Evolutionary conservation across 2,888 invertebrate genomes (phyloP).

Genomic region (Campoplex capitator): DNA sequence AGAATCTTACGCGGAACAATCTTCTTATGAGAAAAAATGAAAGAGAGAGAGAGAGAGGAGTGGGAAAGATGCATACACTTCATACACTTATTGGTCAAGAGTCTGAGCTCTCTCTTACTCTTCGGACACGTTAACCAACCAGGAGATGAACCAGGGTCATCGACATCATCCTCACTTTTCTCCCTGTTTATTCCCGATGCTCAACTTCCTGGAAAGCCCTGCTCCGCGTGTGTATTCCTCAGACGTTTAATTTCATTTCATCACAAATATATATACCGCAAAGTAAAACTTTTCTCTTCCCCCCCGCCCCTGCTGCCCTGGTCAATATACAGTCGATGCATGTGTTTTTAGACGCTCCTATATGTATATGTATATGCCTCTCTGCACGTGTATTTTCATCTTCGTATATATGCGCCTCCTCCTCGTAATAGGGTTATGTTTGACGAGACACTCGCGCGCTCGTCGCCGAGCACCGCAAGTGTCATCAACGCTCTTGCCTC

Average conservation of each 20-base stretch:
- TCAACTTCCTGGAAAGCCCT: conserved; percentile 76
- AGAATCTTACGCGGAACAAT: conserved; percentile 16
- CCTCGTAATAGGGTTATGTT: conserved; percentile 53
- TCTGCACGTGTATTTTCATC: not conserved
- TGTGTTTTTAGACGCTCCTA: no score
- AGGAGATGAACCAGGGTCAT: conserved; percentile 73
- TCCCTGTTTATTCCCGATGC: conserved; percentile 6
- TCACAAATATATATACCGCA: conserved; percentile 56
- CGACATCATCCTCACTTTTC: conserved; percentile 73
- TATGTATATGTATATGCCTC: no score
- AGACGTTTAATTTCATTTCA: conserved; percentile 79
- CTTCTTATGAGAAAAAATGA: not conserved
- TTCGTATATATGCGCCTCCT: not conserved
- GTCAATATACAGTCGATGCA: no score
- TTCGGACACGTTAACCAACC: not conserved
- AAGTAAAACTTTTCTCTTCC: conserved; percentile 38
- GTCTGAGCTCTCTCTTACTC: conserved; percentile 22
- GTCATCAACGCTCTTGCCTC: conserved; percentile 31
- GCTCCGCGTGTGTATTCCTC: conserved; percentile 51
- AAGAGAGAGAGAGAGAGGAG: conserved; percentile 12
- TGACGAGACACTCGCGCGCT: conserved; percentile 34
- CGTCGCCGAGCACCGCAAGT: conserved; percentile 25
- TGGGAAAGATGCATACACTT: conserved; percentile 24
- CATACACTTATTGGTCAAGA: conserved; percentile 49
- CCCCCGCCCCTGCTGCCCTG: no score